These are phyloP conservation scores for Tromatobia lineatoria DNA, from an alignment of 2,888 invertebrate genomes.

Conservation along the genomic window DNA sequence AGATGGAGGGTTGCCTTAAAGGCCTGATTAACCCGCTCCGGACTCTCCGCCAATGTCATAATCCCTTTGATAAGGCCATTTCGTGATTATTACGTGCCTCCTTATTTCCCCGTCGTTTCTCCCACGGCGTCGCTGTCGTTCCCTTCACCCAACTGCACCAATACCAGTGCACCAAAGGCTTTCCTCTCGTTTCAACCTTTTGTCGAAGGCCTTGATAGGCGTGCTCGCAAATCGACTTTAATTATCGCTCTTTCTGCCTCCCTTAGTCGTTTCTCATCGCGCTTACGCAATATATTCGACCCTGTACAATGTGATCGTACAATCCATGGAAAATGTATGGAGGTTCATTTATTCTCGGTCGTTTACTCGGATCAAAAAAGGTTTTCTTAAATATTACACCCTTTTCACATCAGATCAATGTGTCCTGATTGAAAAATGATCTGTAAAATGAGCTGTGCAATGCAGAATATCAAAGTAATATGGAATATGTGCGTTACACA, in stretches of 20 bases:
- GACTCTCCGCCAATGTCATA: conserved; percentile 77
- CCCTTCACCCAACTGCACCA: conserved; percentile 19
- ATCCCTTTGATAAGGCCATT: conserved; percentile 79
- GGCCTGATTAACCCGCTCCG: conserved; percentile 81
- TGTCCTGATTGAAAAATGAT: conserved; percentile 32
- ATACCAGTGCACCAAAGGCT: conserved; percentile 26
- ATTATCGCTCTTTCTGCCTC: conserved; percentile 59
- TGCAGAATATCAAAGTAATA: neutral
- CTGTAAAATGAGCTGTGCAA: neutral
- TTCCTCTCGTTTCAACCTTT: conserved; percentile 47
- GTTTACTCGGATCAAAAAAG: neutral
- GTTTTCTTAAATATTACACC: neutral
- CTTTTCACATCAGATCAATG: neutral
- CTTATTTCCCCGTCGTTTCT: conserved; percentile 56
- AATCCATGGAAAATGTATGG: neutral
- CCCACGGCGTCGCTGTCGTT: conserved; percentile 43
- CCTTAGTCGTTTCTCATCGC: conserved; percentile 20
- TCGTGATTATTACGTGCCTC: conserved; percentile 75
- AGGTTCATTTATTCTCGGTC: neutral
- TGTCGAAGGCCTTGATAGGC: conserved; percentile 58
- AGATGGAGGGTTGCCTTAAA: conserved; percentile 76
- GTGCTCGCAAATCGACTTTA: conserved; percentile 60
- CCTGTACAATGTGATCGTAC: conserved; percentile 22
- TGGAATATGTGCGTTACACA: neutral
- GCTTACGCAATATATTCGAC: conserved; percentile 35